A percentile compares a stretch with the other conserved stretches of the same genome.
These are phyloP conservation scores for Atta colombica DNA, from an alignment of 1,140 invertebrate genomes.

Conservation along the genomic window DNA sequence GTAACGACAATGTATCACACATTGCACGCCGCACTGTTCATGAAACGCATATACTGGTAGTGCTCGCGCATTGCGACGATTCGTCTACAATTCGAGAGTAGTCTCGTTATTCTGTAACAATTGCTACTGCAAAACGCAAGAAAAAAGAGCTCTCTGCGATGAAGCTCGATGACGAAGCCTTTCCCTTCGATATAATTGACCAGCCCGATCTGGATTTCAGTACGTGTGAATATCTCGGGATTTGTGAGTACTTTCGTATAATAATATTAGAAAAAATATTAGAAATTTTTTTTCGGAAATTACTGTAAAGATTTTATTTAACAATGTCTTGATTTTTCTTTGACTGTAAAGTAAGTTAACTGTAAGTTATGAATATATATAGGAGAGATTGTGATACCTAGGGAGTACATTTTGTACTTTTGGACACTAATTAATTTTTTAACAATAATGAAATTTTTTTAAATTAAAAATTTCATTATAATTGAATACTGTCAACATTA, in stretches of 20 bases:
- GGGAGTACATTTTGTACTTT: too few relatives aligned
- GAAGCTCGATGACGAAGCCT: slow-evolving; percentile 24
- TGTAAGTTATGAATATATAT: not conserved
- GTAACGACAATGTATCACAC: slow-evolving; percentile 9
- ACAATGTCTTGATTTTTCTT: not conserved
- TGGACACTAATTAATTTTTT: too few relatives aligned
- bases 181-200: not conserved
- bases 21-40: not conserved
- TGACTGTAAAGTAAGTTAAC: not conserved
- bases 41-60: not conserved
- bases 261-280: slow-evolving; percentile 11
- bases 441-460: too few relatives aligned
- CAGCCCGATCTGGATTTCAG: slow-evolving; percentile 16
- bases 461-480: too few relatives aligned
- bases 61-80: slow-evolving; percentile 16
- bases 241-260: not conserved
- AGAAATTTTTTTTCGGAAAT: not conserved
- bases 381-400: too few relatives aligned
- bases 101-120: not conserved
- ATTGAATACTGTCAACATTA: too few relatives aligned
- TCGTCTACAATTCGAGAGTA: not conserved
- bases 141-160: not conserved
- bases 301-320: not conserved
- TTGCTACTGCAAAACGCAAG: not conserved
- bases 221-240: not conserved